Conservation (phyloP, 2,888 invertebrate genomes). For the Ariolimax columbianus region DNA sequence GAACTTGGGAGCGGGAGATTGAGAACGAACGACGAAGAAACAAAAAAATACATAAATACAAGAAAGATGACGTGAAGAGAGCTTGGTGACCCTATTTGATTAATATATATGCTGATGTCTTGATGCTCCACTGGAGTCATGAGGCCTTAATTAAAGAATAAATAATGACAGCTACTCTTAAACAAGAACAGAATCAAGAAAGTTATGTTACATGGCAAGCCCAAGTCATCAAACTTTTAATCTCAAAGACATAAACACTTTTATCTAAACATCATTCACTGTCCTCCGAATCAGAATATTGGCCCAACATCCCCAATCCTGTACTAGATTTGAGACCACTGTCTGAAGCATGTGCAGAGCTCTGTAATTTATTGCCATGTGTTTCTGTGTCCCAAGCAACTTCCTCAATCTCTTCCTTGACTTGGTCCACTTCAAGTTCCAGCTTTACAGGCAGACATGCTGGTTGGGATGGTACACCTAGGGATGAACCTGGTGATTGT, state of each 20-base stretch:
- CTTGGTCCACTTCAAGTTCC: background rate
- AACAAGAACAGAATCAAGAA: background rate
- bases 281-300: constrained; percentile 64
- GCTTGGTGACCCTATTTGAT: too few relatives aligned
- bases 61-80: too few relatives aligned
- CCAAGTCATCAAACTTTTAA: too few relatives aligned
- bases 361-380: background rate
- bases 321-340: background rate
- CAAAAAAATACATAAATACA: too few relatives aligned
- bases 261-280: constrained; percentile 47
- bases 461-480: background rate
- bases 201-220: background rate
- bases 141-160: too few relatives aligned
- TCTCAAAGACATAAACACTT: too few relatives aligned
- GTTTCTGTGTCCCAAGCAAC: background rate
- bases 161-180: background rate
- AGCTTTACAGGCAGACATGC: background rate
- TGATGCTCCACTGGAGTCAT: too few relatives aligned
- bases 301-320: constrained; percentile 61
- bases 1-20: too few relatives aligned
- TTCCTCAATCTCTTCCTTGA: background rate
- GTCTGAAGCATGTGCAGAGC: background rate
- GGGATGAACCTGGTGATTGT: constrained; percentile 10
- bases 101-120: too few relatives aligned
- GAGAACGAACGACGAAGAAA: too few relatives aligned